Conservation (phyloP, 2,888 invertebrate genomes). For the Globia sparganii region DNA sequence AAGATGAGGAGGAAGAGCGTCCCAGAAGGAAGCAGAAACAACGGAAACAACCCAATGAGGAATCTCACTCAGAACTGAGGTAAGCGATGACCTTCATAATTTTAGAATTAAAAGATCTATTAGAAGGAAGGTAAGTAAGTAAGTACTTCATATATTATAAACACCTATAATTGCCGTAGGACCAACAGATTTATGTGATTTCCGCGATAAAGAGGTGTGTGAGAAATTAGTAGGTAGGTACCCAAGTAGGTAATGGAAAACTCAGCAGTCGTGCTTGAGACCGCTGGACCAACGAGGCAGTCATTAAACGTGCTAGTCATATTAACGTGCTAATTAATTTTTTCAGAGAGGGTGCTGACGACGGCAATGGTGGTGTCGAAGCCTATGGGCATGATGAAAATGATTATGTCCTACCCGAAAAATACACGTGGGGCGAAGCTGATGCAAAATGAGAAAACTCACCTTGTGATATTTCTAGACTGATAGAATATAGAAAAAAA, state of each 20-base stretch:
- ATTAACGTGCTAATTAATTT: constrained; percentile 1
- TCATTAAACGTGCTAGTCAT: not conserved
- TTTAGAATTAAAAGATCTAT: too few species aligned
- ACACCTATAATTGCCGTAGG: not conserved
- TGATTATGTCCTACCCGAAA: constrained; percentile 85
- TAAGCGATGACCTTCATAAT: constrained; percentile 61
- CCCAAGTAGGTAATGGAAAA: too few species aligned
- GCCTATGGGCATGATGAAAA: constrained; percentile 84
- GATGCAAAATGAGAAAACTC: constrained; percentile 70
- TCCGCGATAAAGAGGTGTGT: not conserved
- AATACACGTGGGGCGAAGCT: constrained; percentile 85
- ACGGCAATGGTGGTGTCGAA: constrained; percentile 86
- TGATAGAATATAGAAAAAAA: constrained; percentile 61
- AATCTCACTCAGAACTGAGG: constrained; percentile 81
- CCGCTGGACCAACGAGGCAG: not conserved
- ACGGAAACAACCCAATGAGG: constrained; percentile 63
- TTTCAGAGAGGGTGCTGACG: constrained; percentile 80
- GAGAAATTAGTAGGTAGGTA: not conserved
- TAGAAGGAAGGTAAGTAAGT: not conserved
- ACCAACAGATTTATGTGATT: not conserved
- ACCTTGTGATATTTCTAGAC: constrained; percentile 57
- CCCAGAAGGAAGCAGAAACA: constrained; percentile 63
- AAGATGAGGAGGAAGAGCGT: constrained; percentile 63
- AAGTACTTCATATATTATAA: not conserved
- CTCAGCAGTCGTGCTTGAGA: not conserved